phyloP scores from a whole-genome alignment of 2,113 vertebrate genomes.

The Archilochus colubris region DNA sequence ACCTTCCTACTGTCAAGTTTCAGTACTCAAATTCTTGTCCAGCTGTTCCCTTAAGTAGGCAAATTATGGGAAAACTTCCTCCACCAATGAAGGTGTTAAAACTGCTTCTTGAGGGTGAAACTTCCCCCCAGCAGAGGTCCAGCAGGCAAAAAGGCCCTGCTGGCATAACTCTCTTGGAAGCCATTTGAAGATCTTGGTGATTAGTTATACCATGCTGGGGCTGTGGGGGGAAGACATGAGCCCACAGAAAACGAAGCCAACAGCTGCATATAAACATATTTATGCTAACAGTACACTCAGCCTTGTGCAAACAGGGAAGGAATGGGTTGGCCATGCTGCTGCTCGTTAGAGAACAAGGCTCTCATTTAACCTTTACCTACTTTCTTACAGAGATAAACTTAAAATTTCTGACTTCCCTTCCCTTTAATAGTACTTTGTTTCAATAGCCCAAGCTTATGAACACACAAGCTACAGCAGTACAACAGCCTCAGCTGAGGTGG shows the following conservation, averaged over 20 bases:
- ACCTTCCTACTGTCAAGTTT: not conserved
- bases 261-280: not conserved
- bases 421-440: not conserved
- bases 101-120: not conserved
- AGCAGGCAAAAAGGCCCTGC: not conserved
- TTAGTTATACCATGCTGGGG: not conserved
- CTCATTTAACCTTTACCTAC: not conserved
- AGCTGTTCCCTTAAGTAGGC: not conserved
- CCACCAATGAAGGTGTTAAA: not conserved
- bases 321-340: not conserved
- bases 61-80: not conserved
- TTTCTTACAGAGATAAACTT: not conserved
- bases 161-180: not conserved
- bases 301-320: not conserved
- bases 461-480: not conserved
- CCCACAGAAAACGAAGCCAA: not conserved
- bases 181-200: not conserved
- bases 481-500: not conserved
- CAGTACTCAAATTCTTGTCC: not conserved
- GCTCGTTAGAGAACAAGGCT: not conserved
- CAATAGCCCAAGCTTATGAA: not conserved
- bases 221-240: rapidly evolving
- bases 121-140: not conserved
- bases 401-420: not conserved
- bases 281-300: not conserved